Evolutionary conservation across 2,797 vertebrate species (phyloP).

Genomic region (Chaenodraco wilsoni): DNA sequence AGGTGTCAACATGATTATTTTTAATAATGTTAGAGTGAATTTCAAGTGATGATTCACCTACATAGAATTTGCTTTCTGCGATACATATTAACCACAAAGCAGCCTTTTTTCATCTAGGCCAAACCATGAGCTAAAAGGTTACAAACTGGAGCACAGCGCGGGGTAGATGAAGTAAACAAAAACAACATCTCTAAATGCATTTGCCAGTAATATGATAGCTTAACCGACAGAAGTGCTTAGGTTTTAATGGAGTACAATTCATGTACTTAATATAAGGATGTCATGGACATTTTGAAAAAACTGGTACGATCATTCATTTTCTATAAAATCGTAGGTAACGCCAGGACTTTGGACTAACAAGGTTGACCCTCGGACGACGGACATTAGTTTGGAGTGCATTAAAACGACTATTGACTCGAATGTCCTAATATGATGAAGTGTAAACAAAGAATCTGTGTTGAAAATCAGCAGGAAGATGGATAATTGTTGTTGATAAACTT

Average conservation of each 20-base stretch:
- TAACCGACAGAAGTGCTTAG: not conserved
- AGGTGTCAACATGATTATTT: not conserved
- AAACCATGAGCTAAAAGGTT: not conserved
- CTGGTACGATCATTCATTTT: too few species aligned
- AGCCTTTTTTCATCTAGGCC: not conserved
- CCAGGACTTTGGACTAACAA: too few species aligned
- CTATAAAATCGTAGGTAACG: too few species aligned
- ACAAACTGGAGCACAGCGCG: not conserved
- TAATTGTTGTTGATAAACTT: not conserved
- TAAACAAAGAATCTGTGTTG: too few species aligned
- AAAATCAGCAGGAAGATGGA: too few species aligned
- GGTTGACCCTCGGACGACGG: too few species aligned
- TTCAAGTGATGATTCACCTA: not conserved
- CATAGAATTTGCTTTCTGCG: not conserved
- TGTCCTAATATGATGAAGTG: too few species aligned
- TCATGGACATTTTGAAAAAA: not conserved
- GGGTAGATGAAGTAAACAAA: not conserved
- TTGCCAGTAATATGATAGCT: not conserved
- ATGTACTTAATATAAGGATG: too few species aligned
- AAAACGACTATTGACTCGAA: too few species aligned
- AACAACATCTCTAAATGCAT: not conserved
- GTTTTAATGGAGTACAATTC: not conserved
- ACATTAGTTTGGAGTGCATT: too few species aligned
- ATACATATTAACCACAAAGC: too few species aligned
- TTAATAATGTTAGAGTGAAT: not conserved